Percentiles rank a stretch among this genome's conserved stretches.
Evolutionary conservation across 1,140 invertebrate genomes (phyloP).

Genomic region (Penaeus vannamei): DNA sequence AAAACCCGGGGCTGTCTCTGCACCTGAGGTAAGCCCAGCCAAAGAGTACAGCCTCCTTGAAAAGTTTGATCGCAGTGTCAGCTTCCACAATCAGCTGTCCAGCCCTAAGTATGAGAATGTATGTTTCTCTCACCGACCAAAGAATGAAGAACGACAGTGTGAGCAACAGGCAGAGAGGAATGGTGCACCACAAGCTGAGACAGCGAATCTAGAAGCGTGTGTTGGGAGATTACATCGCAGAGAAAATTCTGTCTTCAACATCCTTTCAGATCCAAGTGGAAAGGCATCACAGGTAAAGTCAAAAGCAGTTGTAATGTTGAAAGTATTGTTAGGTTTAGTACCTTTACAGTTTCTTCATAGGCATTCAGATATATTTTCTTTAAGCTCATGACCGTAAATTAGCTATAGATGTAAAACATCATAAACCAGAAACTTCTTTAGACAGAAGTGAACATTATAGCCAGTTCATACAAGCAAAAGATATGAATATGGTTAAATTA

Average conservation of each 20-base stretch:
- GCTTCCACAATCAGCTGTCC: constrained; percentile 68
- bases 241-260: constrained; percentile 67
- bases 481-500: too few relatives aligned
- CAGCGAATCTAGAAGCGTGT: constrained; percentile 66
- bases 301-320: background rate
- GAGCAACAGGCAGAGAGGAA: constrained; percentile 26
- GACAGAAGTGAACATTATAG: too few relatives aligned
- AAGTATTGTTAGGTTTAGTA: too few relatives aligned
- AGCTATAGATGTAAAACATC: too few relatives aligned
- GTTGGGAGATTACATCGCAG: constrained; percentile 58
- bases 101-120: constrained; percentile 68
- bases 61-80: constrained; percentile 66
- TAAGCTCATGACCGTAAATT: too few relatives aligned
- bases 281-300: constrained; percentile 48
- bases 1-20: constrained; percentile 66
- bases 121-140: constrained; percentile 57
- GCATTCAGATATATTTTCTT: too few relatives aligned
- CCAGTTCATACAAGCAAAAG: too few relatives aligned
- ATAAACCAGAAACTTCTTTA: too few relatives aligned
- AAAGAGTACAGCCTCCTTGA: constrained; percentile 65
- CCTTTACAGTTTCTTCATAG: too few relatives aligned
- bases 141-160: constrained; percentile 37
- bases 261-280: constrained; percentile 54
- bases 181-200: constrained; percentile 43
- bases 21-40: constrained; percentile 67